Evolutionary conservation across 2,113 vertebrate genomes (phyloP), one percentile per base, ranked within the genome.

Genomic region (Nothocercus nigrocapillus): DNA sequence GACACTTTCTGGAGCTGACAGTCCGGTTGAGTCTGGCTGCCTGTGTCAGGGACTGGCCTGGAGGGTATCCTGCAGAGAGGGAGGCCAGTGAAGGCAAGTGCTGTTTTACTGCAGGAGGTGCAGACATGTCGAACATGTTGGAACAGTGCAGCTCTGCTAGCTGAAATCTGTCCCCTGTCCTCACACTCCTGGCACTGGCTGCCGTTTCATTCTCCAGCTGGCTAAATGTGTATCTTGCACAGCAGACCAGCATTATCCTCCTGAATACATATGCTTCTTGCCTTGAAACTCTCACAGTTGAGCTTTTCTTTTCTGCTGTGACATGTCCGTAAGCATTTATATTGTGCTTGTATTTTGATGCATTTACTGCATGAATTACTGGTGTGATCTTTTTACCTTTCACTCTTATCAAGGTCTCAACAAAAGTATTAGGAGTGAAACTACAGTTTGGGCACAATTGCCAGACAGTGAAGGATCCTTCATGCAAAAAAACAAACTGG

Each of bases 91-190:
- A 81, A 88, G 58, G 76, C 62, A 86, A 88, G 90, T 66, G 47
- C 70, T 68, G 80, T 82, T 66, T 82, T 73, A 62, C 58, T 62
- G 81, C 34, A 92, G 76, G 74, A 93, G 93, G 42, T 24, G 44
- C 62, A 93, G 92, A 88, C 61, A 83, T 0, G 2, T 56, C 53
- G 77, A 95, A 66, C 69, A 40, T 86, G 82, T 66, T 83, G 80
- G 76, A 97, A 88, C 90, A 95, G 73, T 2, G 15, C 88, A 78
- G 72, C 73, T 78, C 69, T 68, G 79, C 82, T 85, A 94, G 94
- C 72, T 56, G 59, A 85, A 82, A 36, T 95, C 47, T 84, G 90
- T 95, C 90, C 88, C 91, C 69, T 87, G 79, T 94, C 90, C 85
- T 91, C 85, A 74, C 59, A 56, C 72, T 95, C 8, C 59, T 91